These are phyloP conservation scores for Selene dorsalis DNA, from an alignment of 2,797 vertebrate genomes.

Conservation along the genomic window DNA sequence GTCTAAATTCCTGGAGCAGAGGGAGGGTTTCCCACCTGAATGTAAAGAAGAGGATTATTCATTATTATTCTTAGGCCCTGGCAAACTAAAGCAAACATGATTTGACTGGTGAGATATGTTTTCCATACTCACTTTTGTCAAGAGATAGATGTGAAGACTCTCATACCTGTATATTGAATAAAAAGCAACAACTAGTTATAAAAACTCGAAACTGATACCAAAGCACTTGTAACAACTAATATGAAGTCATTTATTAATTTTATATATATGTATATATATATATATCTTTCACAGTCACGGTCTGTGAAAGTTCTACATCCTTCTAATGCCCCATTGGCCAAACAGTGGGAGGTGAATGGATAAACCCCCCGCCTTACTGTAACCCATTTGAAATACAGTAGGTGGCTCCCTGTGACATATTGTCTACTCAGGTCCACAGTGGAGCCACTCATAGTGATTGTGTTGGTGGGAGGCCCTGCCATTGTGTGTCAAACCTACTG, in stretches of 20 bases:
- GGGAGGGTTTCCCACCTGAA: background rate
- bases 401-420: constrained; percentile 58
- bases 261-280: background rate
- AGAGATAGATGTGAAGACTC: background rate
- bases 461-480: constrained; percentile 60
- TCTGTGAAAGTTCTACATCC: constrained; percentile 8
- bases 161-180: background rate
- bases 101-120: background rate
- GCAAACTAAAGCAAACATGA: background rate
- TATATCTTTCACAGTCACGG: background rate
- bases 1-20: background rate
- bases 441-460: constrained; percentile 35
- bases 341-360: constrained; percentile 15
- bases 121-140: background rate
- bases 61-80: background rate
- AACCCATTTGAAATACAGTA: constrained; percentile 31
- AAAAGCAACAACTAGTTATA: background rate
- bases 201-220: background rate
- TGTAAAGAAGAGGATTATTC: background rate
- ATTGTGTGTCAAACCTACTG: constrained; percentile 50
- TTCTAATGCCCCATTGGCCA: background rate
- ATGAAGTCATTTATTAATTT: too few species aligned
- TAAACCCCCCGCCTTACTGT: constrained; percentile 2
- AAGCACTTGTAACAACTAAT: too few species aligned
- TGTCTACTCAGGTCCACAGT: constrained; percentile 43